phyloP scores from a whole-genome alignment of 2,113 vertebrate species.

The Polyodon spathula region DNA sequence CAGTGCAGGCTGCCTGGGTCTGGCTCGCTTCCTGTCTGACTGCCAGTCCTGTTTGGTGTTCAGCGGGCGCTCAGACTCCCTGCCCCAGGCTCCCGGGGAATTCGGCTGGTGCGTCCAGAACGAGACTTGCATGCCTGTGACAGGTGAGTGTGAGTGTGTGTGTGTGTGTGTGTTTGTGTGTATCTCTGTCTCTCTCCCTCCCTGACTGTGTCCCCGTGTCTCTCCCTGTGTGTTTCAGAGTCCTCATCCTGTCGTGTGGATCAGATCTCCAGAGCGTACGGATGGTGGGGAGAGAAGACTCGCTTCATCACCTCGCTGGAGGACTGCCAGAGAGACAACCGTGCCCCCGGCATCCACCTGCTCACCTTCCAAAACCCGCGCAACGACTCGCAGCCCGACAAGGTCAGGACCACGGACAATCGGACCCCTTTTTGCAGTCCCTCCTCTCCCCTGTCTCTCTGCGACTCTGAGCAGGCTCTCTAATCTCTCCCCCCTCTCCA shows the following conservation, averaged over 20 bases:
- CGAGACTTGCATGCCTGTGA: constrained; percentile 76
- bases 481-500: too few relatives aligned
- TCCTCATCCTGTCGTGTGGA: constrained; percentile 76
- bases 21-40: constrained; percentile 75
- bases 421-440: constrained; percentile 24
- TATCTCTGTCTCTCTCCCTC: constrained; percentile 39
- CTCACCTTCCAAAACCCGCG: constrained; percentile 86
- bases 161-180: constrained; percentile 23
- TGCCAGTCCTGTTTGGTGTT: constrained; percentile 85
- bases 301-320: constrained; percentile 79
- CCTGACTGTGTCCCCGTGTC: constrained; percentile 18
- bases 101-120: constrained; percentile 91
- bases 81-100: constrained; percentile 58
- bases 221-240: constrained; percentile 54
- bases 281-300: constrained; percentile 85
- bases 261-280: constrained; percentile 81
- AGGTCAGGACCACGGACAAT: too few relatives aligned
- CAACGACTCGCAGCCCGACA: constrained; percentile 83
- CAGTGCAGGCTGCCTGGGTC: constrained; percentile 73
- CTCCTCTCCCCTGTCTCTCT: constrained; percentile 17
- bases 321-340: constrained; percentile 75
- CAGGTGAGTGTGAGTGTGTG: constrained; percentile 49
- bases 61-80: constrained; percentile 51
- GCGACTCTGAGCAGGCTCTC: too few relatives aligned
- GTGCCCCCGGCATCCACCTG: constrained; percentile 83